Evolutionary conservation across 2,113 vertebrate genomes (phyloP).

Genomic region (Percina caprodes): DNA sequence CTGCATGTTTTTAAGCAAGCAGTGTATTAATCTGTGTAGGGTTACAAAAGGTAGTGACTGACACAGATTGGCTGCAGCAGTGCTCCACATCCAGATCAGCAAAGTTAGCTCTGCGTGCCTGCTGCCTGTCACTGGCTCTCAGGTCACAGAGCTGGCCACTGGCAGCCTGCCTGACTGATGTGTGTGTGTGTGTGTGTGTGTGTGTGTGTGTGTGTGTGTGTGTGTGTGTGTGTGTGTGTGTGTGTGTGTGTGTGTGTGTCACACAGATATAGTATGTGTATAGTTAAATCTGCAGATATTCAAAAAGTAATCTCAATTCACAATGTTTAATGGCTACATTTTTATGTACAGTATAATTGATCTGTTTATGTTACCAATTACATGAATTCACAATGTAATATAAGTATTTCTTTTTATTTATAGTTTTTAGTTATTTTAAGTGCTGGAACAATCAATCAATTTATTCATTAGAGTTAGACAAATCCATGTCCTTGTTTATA

Average conservation of each 20-base stretch:
- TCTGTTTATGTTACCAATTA: neutral
- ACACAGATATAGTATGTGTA: neutral
- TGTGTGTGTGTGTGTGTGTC: neutral
- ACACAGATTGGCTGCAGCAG: constrained; percentile 25
- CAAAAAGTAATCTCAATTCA: neutral
- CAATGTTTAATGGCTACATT: neutral
- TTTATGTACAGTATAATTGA: neutral
- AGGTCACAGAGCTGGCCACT: constrained; percentile 50
- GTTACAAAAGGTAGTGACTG: constrained; percentile 2
- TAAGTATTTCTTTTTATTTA: neutral
- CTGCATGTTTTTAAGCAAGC: neutral
- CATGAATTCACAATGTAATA: no score
- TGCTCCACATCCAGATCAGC: constrained; percentile 27
- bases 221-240: neutral
- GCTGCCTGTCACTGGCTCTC: constrained; percentile 56
- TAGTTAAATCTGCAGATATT: neutral
- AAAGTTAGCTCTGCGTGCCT: constrained; percentile 47
- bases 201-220: neutral
- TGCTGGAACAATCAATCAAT: neutral
- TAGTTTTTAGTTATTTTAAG: neutral
- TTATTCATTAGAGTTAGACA: no score
- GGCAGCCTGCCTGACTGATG: constrained; percentile 35
- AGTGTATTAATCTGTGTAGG: neutral
- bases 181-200: neutral
- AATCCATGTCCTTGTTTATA: no score